Evolutionary conservation across 2,113 vertebrate species (phyloP), one percentile per base, ranked within the genome.

Genomic region (Daboia siamensis): DNA sequence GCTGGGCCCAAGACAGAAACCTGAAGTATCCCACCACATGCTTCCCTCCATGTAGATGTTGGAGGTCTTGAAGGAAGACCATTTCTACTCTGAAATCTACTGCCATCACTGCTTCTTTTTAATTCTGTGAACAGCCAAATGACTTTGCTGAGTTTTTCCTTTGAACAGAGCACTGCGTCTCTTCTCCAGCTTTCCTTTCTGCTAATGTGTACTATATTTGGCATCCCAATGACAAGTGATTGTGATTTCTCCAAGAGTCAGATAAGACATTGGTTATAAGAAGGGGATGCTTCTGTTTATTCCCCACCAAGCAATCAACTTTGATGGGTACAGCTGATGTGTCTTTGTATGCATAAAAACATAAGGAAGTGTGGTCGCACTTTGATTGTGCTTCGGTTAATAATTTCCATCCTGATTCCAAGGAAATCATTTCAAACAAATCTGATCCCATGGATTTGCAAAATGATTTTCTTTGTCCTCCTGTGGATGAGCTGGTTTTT

Each of bases 341-440:
- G 20, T 44, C 7, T 80, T 39, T 80, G 39, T 39, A 21, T 80
- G n/a, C 4, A 86, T 20, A 44, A 4, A 46, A 52, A 5, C 12
- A 23, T 12, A n/a, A 23, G 87, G 12, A 52, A 64, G 48, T 29
- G 46, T n/a, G 54, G 17, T 54, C 55, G 44, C 74, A 64, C 46
- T 86, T 55, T 86, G 92, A 93, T 90, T 90, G 24, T 80, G 59
- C 59, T 93, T 85, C 61, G 17, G 56, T 64, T 90, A 90, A 93
- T 61, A 86, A 39, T 87, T 90, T 46, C 33, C 55, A 26, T 24
- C 64, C 26, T 80, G 33, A 74, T 92, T 46, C 56, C 54, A 33
- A 44, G 7, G 44, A 52, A 86, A 29, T 33, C 33, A 59, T 69
- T 90, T 64, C 39, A 55, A 90, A 21, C 46, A 87, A 90, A 69